Base-by-base conservation (phyloP, 2,797 vertebrate species). In the Diceros bicornis region DNA sequence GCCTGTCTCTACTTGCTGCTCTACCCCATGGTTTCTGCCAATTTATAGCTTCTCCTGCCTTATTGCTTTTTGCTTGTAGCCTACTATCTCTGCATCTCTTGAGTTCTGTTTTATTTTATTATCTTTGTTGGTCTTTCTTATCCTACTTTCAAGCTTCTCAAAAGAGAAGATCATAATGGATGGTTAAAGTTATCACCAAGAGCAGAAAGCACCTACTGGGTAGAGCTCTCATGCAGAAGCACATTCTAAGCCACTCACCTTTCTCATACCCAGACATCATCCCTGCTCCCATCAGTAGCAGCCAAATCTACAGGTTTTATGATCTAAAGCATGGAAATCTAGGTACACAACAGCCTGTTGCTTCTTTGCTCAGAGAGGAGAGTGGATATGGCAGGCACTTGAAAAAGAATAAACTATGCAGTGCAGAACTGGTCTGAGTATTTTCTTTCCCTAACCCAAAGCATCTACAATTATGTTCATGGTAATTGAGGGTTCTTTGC, bases 401-500 rank as follows among this genome's bases (percentile, higher is more conserved):
- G 47, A 71, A 61, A 95, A 81, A 89, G 8, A 13, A 69, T 59
- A n/a, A 59, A 59, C 12, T n/a, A 4, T 4, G 23, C n/a, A 29
- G 16, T 41, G 13, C 62, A 50, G 44, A 75, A 32, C 23, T 79
- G 11, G 3, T 37, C 23, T 89, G 12, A 69, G n/a, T 62, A n/a
- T 21, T 61, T 79, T 89, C 52, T 94, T 61, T n/a, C 29, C 27
- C 55, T 44, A 27, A n/a, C 71, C 62, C 74, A 62, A 91, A 75
- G 78, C 37, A 77, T 93, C 85, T 91, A 79, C 69, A 94, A 74
- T 95, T 95, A 97, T 34, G 9, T 84, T 94, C 69, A 37, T 16
- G 47, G 84, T 88, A 94, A 97, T 57, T 96, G 62, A 90, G 47
- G 86, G 52, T 47, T 95, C 75, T 86, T 87, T 71, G 81, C 86